These are phyloP conservation scores for Drosophila rubida DNA, from an alignment of 2,888 invertebrate species.

Conservation along the genomic window DNA sequence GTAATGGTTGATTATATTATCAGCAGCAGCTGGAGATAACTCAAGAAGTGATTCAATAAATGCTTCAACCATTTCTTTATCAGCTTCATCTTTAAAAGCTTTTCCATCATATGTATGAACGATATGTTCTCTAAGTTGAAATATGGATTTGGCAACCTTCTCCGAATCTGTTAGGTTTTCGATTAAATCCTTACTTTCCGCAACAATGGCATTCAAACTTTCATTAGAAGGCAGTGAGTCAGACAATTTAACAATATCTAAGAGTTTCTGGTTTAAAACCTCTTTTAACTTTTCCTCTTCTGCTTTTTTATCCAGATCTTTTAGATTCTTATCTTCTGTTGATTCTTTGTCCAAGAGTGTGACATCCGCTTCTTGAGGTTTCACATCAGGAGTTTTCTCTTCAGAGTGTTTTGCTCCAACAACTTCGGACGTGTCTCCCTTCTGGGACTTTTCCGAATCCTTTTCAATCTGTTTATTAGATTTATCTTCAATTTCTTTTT, in stretches of 20 bases:
- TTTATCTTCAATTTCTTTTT: constrained; percentile 29
- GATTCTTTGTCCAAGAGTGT: constrained; percentile 10
- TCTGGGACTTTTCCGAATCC: constrained; percentile 14
- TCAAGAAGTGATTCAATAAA: constrained; percentile 55
- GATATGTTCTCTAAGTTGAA: constrained; percentile 78
- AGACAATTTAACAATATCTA: constrained; percentile 15
- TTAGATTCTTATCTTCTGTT: constrained; percentile 8
- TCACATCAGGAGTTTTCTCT: too few relatives aligned
- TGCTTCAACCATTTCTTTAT: constrained; percentile 44
- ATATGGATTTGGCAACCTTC: constrained; percentile 66
- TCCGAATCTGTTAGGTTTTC: constrained; percentile 44
- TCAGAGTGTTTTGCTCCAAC: too few relatives aligned
- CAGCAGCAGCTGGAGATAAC: constrained; percentile 42
- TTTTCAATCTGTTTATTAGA: neutral
- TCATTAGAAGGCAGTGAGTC: constrained; percentile 6
- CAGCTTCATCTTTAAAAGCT: constrained; percentile 34
- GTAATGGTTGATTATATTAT: constrained; percentile 40
- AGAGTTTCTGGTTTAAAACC: constrained; percentile 26
- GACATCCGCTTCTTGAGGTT: neutral
- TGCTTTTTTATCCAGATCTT: neutral
- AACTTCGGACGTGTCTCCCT: constrained; percentile 17
- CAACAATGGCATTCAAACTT: constrained; percentile 25
- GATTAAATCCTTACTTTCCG: constrained; percentile 42
- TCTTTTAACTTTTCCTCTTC: neutral
- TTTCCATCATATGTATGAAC: constrained; percentile 81